Base-by-base conservation (phyloP, 1,140 invertebrate species). In the Trissolcus basalis region DNA sequence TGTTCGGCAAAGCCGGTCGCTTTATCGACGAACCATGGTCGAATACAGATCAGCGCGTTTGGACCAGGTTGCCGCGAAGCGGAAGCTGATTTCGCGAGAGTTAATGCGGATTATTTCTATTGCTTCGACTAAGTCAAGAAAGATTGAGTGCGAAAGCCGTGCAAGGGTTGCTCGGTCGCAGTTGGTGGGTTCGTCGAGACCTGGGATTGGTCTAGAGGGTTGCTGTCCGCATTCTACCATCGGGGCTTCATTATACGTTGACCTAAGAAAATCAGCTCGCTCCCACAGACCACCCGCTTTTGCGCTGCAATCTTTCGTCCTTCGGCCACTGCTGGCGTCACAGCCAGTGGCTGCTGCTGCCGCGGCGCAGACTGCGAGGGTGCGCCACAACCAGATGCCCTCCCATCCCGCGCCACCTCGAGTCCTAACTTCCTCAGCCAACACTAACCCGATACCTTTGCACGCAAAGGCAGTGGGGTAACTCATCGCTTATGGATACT, bases 401-500 rank as follows among this genome's bases (percentile, higher is more conserved):
- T 74, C 78, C 81, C 79, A 79, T 68, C 72, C 76, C 63, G 64
- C 68, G 47, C 78, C 69, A 36, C 59, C 73, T 54, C 73, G 27
- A 50, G 54, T n/a, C 53, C 43, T 39, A 70, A 67, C 74, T 71
- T 77, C 63, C 58, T 50, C 58, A 27, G 50, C 74, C 61, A 70
- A 74, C 76, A 54, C 75, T 65, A 63, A 68, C 63, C 74, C 49
- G 56, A 19, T 74, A 69, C 63, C 70, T 69, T 70, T 56, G 35
- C 51, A 41, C 51, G 54, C 27, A 44, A 43, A 19, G 47, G 70
- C 61, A 75, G 70, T 59, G 82, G 83, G 85, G 85, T 82, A 87
- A 85, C 86, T 88, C 87, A 88, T 88, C 85, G 86, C 85, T 88
- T 88, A 88, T 88, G 86, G 87, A 88, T 88, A 88, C 87, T 88